Base-by-base conservation (phyloP, 2,113 vertebrate genomes). In the Oenanthe melanoleuca region DNA sequence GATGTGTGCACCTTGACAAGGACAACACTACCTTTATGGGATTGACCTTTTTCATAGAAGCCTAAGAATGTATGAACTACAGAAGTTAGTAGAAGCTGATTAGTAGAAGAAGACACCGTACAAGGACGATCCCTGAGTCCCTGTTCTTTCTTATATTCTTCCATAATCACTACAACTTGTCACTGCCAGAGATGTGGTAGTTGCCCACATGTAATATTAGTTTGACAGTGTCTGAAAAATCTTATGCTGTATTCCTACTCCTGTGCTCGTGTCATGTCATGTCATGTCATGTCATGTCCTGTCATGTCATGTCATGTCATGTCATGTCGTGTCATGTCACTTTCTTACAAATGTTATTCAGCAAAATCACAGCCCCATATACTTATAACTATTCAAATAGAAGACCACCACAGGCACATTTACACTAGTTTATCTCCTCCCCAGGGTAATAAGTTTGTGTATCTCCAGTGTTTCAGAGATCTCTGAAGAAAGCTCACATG, bases 41-140 rank as follows among this genome's bases (percentile, higher is more conserved):
- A 25, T 0, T 0, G 20, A 72, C 3, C 0, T 77, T 60, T 31
- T 49, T 14, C n/a, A n/a, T 0, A 53, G n/a, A 55, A 88, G 37
- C 9, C 7, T 64, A 70, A 25, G 26, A 44, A 12, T 2, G 2
- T 28, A 40, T 20, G 20, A 50, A 40, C 8, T n/a, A 49, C 12
- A 73, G 33, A 38, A 74, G 15, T 26, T 60, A 38, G 12, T n/a
- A 23, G 19, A 23, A 73, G 14, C 14, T 73, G 26, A 37, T 26
- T 33, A 28, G 16, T 23, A 56, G 40, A 56, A 79, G 40, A 55
- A 79, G 11, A 55, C 2, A 12, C 33, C 0, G 0, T 33, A 71
- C 18, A 10, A 88, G 21, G 17, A 66, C 67, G 26, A 47, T 56
- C 12, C 15, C 15, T 79, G n/a, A 37, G 29, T 56, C 24, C 22